Evolutionary conservation across 2,797 vertebrate species (phyloP), one percentile per base, ranked within the genome.

Genomic region (Parotocinclus haroldoi): DNA sequence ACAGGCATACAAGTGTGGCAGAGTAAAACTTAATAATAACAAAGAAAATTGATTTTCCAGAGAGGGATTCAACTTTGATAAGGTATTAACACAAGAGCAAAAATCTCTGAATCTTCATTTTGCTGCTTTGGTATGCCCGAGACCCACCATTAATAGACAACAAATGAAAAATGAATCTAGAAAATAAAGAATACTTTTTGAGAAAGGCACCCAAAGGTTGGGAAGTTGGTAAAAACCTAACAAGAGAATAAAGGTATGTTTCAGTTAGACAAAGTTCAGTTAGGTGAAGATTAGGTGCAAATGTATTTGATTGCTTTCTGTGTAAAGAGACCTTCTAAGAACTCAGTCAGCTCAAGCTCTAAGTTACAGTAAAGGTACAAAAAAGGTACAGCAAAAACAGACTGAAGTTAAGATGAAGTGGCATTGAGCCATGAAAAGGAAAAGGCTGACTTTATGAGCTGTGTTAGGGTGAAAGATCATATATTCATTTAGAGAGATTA

Each of bases 91-190:
- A 83, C 81, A 85, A 86, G 87, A 82, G 83, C 80, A 85, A 84
- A 90, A 89, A 87, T 86, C 88, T 87, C 86, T 91, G 89, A 90
- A 90, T 92, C 88, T 91, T 92, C 89, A 90, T 92, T 92, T 90
- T 81, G 80, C 78, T 75, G 81, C 82, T 89, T 84, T 85, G 85
- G 88, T 90, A 89, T 89, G 87, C 88, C 85, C 75, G 80, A 75
- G 77, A 85, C 89, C 89, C 85, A 84, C 84, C 79, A 69, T 75
- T 76, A 82, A 65, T 78, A 87, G 83, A 73, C 66, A 61, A 68
- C 44, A 56, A 73, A 66, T 73, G 75, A 75, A 72, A 75, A 75
- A 77, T 77, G 68, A 73, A 77, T 71, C 55, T 66, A 54, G 55
- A 68, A 73, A 77, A 70, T 79, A 8, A 46, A 46, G 27, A 42